Percentiles rank a stretch among this genome's conserved stretches.
These are phyloP conservation scores for Sandelia bainsii DNA, from an alignment of 2,797 vertebrate species.

Conservation along the genomic window DNA sequence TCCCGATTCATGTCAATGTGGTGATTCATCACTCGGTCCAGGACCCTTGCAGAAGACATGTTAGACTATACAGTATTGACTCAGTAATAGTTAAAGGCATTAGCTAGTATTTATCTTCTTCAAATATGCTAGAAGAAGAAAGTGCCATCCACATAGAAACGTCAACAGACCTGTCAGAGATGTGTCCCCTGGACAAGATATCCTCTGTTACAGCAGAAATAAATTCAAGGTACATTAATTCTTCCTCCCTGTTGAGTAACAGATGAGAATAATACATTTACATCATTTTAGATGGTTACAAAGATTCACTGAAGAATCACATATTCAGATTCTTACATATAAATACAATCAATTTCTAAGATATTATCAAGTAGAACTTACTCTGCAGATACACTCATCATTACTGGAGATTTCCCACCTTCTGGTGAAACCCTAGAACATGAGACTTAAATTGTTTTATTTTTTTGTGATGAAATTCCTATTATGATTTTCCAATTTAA, in stretches of 20 bases:
- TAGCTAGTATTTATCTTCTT: conserved; percentile 2
- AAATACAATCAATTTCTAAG: not conserved
- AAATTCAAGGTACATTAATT: conserved; percentile 92
- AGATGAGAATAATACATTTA: conserved; percentile 17
- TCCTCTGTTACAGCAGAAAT: conserved; percentile 94
- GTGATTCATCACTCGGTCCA: conserved; percentile 89
- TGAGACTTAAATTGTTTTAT: not conserved
- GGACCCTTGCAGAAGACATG: conserved; percentile 81
- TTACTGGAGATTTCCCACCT: conserved; percentile 67
- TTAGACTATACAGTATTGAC: not conserved
- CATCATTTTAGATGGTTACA: not conserved
- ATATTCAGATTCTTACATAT: not conserved
- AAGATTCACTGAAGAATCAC: not conserved
- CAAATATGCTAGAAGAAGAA: not conserved
- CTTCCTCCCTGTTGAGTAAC: conserved; percentile 87
- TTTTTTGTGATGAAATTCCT: not conserved
- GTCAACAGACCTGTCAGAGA: conserved; percentile 90
- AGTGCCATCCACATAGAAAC: not conserved
- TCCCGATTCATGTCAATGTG: conserved; percentile 91
- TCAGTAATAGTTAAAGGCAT: not conserved
- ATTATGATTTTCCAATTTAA: no score
- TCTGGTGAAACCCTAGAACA: conserved; percentile 73
- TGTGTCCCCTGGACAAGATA: conserved; percentile 90
- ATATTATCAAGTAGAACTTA: conserved; percentile 63
- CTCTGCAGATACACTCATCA: conserved; percentile 80